Evolutionary conservation across 30 jellyfish, hydroid and myxozoan species (phyloP), one percentile per base, ranked within the genome.

Genomic region (Pelagia noctiluca): DNA sequence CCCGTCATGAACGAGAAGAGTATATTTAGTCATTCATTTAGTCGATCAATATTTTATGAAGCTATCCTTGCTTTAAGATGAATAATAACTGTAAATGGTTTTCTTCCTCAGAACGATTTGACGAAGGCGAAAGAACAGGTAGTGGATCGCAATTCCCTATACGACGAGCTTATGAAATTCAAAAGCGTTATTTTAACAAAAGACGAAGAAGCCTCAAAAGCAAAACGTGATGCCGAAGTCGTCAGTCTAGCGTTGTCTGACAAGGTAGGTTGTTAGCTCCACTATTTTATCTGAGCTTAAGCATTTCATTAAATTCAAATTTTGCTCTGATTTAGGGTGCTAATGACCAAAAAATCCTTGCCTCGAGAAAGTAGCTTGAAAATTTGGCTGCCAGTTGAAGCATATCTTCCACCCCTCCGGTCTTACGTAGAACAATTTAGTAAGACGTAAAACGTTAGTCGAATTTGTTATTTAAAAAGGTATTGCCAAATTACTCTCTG

Each of bases 241-340:
- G 64, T 67, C 22, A 68, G 65, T 23, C 34, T 24, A 16, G 38
- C 91, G 13, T 74, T 80, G 21, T 28, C 64, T 23, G 67, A 49
- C 36, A 80, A 80, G 91, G 91, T 80, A 25, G 49, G 78, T 52
- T 2, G 18, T 18, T n/a, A n/a, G n/a, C n/a, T n/a, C n/a, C n/a
- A n/a, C n/a, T n/a, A n/a, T 30, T 52, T 52, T 2, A 21, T 25
- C 1, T 37, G 21, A 35, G 37, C 46, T 23, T 36, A n/a, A 8
- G 1, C 0, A n/a, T n/a, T n/a, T n/a, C n/a, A n/a, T n/a, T n/a
- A n/a, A n/a, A n/a, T n/a, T n/a, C n/a, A n/a, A n/a, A n/a, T n/a
- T n/a, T n/a, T n/a, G n/a, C n/a, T n/a, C n/a, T n/a, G n/a, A n/a
- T n/a, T n/a, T n/a, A n/a, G n/a, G n/a, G n/a, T n/a, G n/a, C n/a